Percentiles rank a stretch among this genome's conserved stretches.
phyloP scores from a whole-genome alignment of 2,888 invertebrate genomes.

The Trypoxylon attenuatum region DNA sequence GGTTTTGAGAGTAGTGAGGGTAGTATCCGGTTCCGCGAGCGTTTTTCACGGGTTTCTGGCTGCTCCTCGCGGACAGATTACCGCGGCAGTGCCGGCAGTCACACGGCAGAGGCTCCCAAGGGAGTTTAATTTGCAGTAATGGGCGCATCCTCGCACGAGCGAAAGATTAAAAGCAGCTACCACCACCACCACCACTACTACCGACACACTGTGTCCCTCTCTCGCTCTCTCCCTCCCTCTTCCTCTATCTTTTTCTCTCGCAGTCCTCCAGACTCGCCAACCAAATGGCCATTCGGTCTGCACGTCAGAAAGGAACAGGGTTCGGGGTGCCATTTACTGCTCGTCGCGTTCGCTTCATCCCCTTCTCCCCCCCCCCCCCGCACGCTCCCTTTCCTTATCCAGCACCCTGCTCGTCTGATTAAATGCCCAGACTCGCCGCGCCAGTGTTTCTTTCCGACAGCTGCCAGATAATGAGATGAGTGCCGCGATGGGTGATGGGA shows the following conservation, averaged over 20 bases:
- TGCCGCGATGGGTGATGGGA: too few species aligned
- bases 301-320: constrained; percentile 54
- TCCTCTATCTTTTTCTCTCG: constrained; percentile 9
- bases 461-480: too few species aligned
- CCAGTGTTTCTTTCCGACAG: constrained; percentile 59
- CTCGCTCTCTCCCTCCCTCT: constrained; percentile 21
- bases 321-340: constrained; percentile 60
- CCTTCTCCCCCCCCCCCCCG: constrained; percentile 24
- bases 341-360: constrained; percentile 47
- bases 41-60: constrained; percentile 50
- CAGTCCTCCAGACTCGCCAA: constrained; percentile 52
- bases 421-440: too few species aligned
- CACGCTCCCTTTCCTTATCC: constrained; percentile 16
- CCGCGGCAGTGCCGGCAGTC: constrained; percentile 50
- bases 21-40: constrained; percentile 50
- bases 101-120: constrained; percentile 52
- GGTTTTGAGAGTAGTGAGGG: too few species aligned
- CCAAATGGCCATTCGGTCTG: constrained; percentile 54
- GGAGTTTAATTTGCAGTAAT: constrained; percentile 65
- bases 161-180: constrained; percentile 61
- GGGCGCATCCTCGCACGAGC: constrained; percentile 63
- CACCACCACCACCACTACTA: not conserved
- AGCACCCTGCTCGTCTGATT: constrained; percentile 63
- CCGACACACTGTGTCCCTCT: not conserved
- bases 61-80: constrained; percentile 54